Evolutionary conservation across 2,113 vertebrate genomes (phyloP).

Genomic region (Gallinago undulata): DNA sequence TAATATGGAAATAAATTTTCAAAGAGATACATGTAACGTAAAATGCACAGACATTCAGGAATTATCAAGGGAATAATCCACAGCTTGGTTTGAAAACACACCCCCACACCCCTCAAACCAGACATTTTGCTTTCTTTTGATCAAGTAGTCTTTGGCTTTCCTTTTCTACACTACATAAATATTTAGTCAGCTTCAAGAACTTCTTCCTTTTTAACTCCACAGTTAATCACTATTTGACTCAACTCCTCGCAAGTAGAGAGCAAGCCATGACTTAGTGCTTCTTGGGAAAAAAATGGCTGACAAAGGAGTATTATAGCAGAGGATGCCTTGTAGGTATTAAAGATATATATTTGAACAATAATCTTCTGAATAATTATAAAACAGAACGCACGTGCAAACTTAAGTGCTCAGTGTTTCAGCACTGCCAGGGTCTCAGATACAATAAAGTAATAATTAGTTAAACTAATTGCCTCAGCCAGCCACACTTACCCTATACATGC

Average conservation of each 20-base stretch:
- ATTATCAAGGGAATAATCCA: background rate
- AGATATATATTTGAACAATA: background rate
- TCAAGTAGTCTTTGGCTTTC: background rate
- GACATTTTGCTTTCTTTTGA: background rate
- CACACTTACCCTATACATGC: background rate
- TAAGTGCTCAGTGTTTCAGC: background rate
- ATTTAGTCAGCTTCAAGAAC: conserved; percentile 37
- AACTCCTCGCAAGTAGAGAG: background rate
- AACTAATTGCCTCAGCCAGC: background rate
- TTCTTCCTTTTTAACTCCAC: background rate
- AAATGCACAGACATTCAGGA: background rate
- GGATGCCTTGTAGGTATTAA: background rate
- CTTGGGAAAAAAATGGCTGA: background rate
- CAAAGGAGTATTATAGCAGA: background rate
- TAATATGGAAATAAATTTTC: background rate
- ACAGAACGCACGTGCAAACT: fast-evolving
- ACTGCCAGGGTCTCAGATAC: background rate
- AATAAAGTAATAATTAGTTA: background rate
- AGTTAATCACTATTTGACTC: background rate
- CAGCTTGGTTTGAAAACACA: conserved; percentile 10
- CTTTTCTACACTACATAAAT: conserved; percentile 12
- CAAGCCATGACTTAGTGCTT: background rate
- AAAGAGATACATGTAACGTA: background rate
- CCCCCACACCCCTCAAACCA: background rate
- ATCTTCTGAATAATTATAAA: background rate